A percentile compares a stretch with the other conserved stretches of the same genome.
Evolutionary conservation across 2,888 invertebrate genomes (phyloP).

Genomic region (Amaurobius ferox): DNA sequence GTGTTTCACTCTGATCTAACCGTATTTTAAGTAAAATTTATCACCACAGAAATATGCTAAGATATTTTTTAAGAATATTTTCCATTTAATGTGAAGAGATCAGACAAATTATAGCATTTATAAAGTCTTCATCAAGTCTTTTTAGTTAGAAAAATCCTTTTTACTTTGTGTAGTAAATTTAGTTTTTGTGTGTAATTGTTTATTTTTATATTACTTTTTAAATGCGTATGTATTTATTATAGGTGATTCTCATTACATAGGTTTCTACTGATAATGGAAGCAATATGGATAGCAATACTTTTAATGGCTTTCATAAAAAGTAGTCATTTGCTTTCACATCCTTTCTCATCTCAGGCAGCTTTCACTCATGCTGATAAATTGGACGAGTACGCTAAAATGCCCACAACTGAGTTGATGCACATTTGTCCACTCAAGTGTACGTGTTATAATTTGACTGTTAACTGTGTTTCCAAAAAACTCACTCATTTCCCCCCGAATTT

Average conservation of each 20-base stretch:
- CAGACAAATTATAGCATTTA: too few species aligned
- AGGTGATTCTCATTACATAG: slow-evolving; percentile 20
- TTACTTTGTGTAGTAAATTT: too few species aligned
- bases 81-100: too few species aligned
- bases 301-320: slow-evolving; percentile 29
- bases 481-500: slow-evolving; percentile 33
- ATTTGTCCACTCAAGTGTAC: slow-evolving; percentile 40
- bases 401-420: slow-evolving; percentile 4
- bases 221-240: slow-evolving; percentile 15
- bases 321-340: slow-evolving; percentile 5
- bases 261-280: slow-evolving; percentile 40
- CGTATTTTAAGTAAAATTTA: too few species aligned
- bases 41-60: too few species aligned
- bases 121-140: too few species aligned
- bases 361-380: slow-evolving; percentile 9
- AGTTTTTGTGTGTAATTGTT: too few species aligned
- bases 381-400: slow-evolving; percentile 14
- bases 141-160: too few species aligned
- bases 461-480: slow-evolving; percentile 34
- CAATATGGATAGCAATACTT: slow-evolving; percentile 32
- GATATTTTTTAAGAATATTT: too few species aligned
- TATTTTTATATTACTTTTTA: background rate
- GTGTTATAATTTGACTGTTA: slow-evolving; percentile 31
- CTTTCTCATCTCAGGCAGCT: slow-evolving; percentile 34
- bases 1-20: too few species aligned